Evolutionary conservation across 1,140 invertebrate species (phyloP), one percentile per base, ranked within the genome.

Genomic region (Agrilus planipennis): DNA sequence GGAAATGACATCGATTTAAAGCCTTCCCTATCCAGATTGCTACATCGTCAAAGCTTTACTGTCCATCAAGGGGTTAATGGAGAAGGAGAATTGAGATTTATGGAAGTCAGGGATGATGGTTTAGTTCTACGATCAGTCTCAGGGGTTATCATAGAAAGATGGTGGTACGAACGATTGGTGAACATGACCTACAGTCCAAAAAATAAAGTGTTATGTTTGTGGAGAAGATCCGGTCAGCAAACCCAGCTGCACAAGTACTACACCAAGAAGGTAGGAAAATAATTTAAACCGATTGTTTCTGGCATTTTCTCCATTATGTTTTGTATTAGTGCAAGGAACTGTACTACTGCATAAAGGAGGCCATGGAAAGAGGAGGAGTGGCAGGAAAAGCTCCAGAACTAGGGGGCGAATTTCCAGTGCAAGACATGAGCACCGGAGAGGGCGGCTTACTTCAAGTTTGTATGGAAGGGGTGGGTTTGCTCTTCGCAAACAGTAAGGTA

Each of bases 141-240:
- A 62, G 76, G 76, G 22, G 82, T 90, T 4, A 97, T 99, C 51
- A 83, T 95, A 34, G 94, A 99, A 61, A 72, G 86, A 62, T 99
- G 94, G 93, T 99, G 94, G 93, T 99, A 92, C 68, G 95, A 99
- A 61, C 72, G 93, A 37, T 70, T 99, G 16, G 92, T 99, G 9
- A 99, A 99, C 59, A 98, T 99, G 91, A 98, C 94, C 0, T 99
- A 94, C 62, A 94, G 92, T 52, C 96, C 95, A 0, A 98, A 97
- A 68, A 98, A 88, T 53, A 88, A 90, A 65, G 86, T 98, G 11
- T 69, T 99, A 32, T 99, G 94, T 67, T 72, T 99, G 29, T 99
- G 94, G 91, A 77, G 86, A 42, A 74, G 83, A 48, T 88, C 84
- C 54, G 87, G 86, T 2, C 87, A 85, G 9, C 84, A 89, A 58